Evolutionary conservation across 2,113 vertebrate species (phyloP).

Genomic region (Lasiurus borealis): DNA sequence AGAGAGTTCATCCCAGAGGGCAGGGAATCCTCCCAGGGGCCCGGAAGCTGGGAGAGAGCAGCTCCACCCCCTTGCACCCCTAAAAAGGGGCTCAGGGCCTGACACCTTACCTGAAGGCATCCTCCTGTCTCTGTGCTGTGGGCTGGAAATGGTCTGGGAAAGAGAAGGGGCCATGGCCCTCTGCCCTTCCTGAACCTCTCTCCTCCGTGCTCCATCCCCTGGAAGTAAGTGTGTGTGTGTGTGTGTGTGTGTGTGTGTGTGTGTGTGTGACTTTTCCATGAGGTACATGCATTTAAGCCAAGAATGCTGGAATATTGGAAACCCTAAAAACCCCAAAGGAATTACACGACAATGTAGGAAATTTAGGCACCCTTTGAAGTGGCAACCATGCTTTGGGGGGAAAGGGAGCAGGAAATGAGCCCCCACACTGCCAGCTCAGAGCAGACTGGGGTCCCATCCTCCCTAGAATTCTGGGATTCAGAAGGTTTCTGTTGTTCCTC

Average conservation of each 20-base stretch:
- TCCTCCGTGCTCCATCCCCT: rapidly evolving
- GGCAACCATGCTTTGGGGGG: no score
- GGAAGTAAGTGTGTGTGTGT: not conserved
- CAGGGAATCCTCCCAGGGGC: not conserved
- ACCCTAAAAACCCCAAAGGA: not conserved
- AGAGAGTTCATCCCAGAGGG: not conserved
- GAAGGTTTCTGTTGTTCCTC: not conserved
- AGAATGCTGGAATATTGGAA: not conserved
- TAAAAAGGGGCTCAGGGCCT: not conserved
- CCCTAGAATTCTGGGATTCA: not conserved
- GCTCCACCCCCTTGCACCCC: no score
- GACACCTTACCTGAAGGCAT: no score
- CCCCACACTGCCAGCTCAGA: rapidly evolving
- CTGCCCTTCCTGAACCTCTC: not conserved
- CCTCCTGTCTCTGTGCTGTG: rapidly evolving
- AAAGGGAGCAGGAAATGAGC: no score
- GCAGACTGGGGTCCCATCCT: rapidly evolving
- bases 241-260: not conserved
- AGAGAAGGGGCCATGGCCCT: rapidly evolving
- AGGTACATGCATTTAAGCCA: not conserved
- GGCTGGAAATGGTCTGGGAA: not conserved
- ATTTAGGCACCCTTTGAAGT: not conserved
- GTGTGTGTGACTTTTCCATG: not conserved
- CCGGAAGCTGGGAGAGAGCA: not conserved
- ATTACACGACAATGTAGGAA: not conserved